These are phyloP conservation scores for Apantesis nais DNA, from an alignment of 2,888 invertebrate genomes.

Conservation along the genomic window DNA sequence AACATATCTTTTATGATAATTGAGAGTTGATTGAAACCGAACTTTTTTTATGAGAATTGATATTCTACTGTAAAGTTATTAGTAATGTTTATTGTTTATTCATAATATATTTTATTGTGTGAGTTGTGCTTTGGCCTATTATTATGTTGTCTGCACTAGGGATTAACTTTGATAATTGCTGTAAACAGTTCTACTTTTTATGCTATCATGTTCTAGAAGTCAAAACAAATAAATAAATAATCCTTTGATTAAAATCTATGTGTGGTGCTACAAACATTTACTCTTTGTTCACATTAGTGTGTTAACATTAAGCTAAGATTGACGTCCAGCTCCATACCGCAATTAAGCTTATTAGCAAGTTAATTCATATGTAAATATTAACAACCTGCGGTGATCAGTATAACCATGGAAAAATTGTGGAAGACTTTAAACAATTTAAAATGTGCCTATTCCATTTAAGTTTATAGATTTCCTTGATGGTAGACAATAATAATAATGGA, in stretches of 20 bases:
- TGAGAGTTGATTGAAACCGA: too few relatives aligned
- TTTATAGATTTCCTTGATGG: constrained; percentile 16
- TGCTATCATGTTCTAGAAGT: neutral
- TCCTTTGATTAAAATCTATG: constrained; percentile 55
- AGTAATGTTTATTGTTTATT: neutral
- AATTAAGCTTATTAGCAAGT: constrained; percentile 70
- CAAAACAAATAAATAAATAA: constrained; percentile 29
- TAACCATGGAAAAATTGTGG: constrained; percentile 74
- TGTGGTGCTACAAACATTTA: constrained; percentile 47
- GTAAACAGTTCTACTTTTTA: neutral
- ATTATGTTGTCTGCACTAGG: neutral
- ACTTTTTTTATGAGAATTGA: too few relatives aligned
- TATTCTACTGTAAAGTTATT: neutral
- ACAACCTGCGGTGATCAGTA: constrained; percentile 46
- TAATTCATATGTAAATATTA: constrained; percentile 66
- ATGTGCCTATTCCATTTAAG: constrained; percentile 59
- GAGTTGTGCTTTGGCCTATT: neutral
- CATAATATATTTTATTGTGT: neutral
- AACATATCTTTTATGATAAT: too few relatives aligned
- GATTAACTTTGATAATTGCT: neutral
- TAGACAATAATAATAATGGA: constrained; percentile 35
- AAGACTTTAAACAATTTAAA: constrained; percentile 68
- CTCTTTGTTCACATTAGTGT: constrained; percentile 58
- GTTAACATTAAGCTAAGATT: constrained; percentile 66
- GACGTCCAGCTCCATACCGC: constrained; percentile 57